A percentile compares a stretch with the other conserved stretches of the same genome.
These are phyloP conservation scores for Nasonovia ribisnigri DNA, from an alignment of 2,888 invertebrate species.

Conservation along the genomic window DNA sequence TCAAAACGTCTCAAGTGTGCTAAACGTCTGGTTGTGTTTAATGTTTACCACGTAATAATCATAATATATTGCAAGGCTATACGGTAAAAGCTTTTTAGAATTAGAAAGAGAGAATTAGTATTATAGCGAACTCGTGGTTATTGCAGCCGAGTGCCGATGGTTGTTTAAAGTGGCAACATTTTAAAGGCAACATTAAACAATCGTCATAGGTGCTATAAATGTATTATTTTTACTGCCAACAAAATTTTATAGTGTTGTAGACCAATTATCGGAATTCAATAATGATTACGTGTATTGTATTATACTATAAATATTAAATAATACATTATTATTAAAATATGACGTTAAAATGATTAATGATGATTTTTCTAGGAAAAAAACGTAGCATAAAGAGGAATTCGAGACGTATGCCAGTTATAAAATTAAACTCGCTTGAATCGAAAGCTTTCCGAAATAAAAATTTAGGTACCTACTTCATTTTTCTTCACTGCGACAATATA, in stretches of 20 bases:
- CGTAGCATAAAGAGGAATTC: not conserved
- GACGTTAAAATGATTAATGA: not conserved
- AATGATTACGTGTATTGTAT: not conserved
- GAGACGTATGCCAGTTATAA: conserved; percentile 16
- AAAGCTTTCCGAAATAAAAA: not conserved
- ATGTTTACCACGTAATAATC: conserved; percentile 31
- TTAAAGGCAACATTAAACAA: not conserved
- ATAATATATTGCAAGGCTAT: not conserved
- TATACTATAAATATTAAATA: not conserved
- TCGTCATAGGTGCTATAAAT: not conserved
- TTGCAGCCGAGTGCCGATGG: not conserved
- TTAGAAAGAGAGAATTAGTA: not conserved
- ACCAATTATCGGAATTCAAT: not conserved
- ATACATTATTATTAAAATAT: not conserved
- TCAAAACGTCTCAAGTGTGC: conserved; percentile 6
- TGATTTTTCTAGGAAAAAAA: not conserved
- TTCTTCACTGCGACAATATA: conserved; percentile 20
- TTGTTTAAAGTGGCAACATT: not conserved
- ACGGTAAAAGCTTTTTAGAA: conserved; percentile 27
- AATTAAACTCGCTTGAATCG: not conserved
- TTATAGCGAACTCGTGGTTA: not conserved
- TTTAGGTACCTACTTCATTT: not conserved
- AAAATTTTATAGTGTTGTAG: not conserved
- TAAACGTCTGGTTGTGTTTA: not conserved
- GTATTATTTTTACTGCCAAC: not conserved